Evolutionary conservation across 2,797 vertebrate species (phyloP).

Genomic region (Thunnus albacares): DNA sequence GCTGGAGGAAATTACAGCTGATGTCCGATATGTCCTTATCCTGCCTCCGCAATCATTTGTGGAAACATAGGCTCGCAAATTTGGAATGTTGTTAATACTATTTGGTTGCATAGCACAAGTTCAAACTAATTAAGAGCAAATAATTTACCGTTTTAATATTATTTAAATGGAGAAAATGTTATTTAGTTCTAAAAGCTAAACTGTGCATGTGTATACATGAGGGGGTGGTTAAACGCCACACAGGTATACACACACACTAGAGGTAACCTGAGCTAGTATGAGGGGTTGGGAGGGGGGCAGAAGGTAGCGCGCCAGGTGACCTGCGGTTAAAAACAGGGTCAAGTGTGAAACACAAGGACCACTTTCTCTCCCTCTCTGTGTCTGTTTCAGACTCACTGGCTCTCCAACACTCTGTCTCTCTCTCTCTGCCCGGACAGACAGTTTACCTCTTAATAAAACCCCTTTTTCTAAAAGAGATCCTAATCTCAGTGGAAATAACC

Average conservation of each 20-base stretch:
- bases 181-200: neutral
- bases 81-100: slow-evolving; percentile 4
- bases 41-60: neutral
- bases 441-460: slow-evolving; percentile 63
- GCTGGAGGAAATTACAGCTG: slow-evolving; percentile 54
- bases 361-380: slow-evolving; percentile 33
- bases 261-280: slow-evolving; percentile 66
- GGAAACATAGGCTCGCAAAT: slow-evolving; percentile 3
- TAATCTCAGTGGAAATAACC: slow-evolving; percentile 59
- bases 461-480: slow-evolving; percentile 49
- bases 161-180: neutral
- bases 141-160: neutral
- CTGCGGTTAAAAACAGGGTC: slow-evolving; percentile 77
- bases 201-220: neutral
- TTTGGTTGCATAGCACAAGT: neutral
- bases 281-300: neutral
- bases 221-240: neutral
- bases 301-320: slow-evolving; percentile 64
- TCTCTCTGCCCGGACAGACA: slow-evolving; percentile 10
- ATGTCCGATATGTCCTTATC: slow-evolving; percentile 46
- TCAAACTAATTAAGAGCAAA: neutral
- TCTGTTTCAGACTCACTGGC: neutral
- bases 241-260: slow-evolving; percentile 19
- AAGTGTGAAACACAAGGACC: slow-evolving; percentile 79
- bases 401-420: neutral